phyloP scores from a whole-genome alignment of 2,888 invertebrate species.

The Conomelus anceps region DNA sequence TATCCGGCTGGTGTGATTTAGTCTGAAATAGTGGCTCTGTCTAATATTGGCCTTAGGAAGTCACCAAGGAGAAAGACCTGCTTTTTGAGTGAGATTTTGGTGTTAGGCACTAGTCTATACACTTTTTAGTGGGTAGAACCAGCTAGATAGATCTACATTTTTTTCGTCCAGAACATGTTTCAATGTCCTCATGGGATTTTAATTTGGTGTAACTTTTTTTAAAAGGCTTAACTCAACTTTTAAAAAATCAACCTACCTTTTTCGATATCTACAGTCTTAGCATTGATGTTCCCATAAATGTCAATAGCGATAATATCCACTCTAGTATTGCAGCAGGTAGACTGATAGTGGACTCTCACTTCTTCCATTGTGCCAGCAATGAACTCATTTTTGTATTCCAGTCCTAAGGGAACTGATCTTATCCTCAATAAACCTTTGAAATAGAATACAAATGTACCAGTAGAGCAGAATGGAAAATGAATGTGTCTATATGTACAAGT shows the following conservation, averaged over 20 bases:
- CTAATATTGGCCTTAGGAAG: too few species aligned
- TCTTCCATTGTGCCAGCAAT: constrained; percentile 60
- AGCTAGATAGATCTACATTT: too few species aligned
- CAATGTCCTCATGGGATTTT: background rate
- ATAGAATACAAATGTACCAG: background rate
- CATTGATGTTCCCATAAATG: constrained; percentile 57
- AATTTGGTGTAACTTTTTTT: background rate
- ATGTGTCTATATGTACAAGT: background rate
- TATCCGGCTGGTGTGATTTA: too few species aligned
- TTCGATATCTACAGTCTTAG: constrained; percentile 54
- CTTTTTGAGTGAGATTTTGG: too few species aligned
- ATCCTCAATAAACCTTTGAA: constrained; percentile 34
- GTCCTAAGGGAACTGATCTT: constrained; percentile 44
- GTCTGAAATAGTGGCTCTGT: too few species aligned
- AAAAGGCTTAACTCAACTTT: background rate
- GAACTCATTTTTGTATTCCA: constrained; percentile 56
- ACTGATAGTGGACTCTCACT: constrained; percentile 58
- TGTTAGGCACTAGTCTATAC: too few species aligned
- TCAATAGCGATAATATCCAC: constrained; percentile 62
- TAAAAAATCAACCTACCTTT: constrained; percentile 41
- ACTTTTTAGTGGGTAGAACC: too few species aligned
- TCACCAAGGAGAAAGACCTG: too few species aligned
- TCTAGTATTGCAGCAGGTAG: constrained; percentile 65
- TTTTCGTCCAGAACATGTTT: background rate
- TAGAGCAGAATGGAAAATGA: background rate